These are phyloP conservation scores for Poecilia picta DNA, from an alignment of 2,797 vertebrate species.

Conservation along the genomic window DNA sequence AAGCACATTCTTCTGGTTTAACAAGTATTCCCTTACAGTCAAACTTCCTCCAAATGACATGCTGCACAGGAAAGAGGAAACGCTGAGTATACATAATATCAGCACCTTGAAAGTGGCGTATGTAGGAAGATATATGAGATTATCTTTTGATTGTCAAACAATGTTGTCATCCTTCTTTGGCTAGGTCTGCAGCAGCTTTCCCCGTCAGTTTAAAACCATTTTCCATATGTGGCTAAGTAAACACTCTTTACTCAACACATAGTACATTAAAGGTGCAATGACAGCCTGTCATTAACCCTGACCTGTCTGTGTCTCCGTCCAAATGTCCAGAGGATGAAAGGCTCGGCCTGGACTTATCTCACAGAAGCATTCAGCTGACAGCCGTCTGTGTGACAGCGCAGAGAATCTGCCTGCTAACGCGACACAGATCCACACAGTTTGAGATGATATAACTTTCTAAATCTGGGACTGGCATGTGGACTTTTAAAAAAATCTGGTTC, in stretches of 20 bases:
- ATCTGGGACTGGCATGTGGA: not conserved
- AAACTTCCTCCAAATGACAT: conserved; percentile 65
- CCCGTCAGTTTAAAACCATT: conserved; percentile 25
- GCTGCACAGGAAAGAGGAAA: conserved; percentile 60
- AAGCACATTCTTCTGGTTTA: conserved; percentile 88
- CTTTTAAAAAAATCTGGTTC: not conserved
- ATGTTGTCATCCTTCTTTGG: conserved; percentile 18
- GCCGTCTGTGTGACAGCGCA: conserved; percentile 43
- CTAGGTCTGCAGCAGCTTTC: not conserved
- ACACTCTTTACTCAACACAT: conserved; percentile 71
- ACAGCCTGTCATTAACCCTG: conserved; percentile 78
- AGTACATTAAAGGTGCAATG: conserved; percentile 77
- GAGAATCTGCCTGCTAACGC: conserved; percentile 50
- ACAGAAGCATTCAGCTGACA: conserved; percentile 49
- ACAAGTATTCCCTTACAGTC: conserved; percentile 91
- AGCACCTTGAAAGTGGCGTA: not conserved
- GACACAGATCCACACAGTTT: conserved; percentile 34
- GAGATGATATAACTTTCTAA: not conserved
- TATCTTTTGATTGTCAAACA: conserved; percentile 7
- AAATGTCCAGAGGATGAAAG: conserved; percentile 74
- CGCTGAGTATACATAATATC: not conserved
- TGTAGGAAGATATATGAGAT: not conserved
- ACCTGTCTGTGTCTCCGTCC: conserved; percentile 71
- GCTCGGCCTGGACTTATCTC: conserved; percentile 61
- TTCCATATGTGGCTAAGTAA: conserved; percentile 39